Base-by-base conservation (phyloP, 2,888 invertebrate species). In the Leptopilina syphax region DNA sequence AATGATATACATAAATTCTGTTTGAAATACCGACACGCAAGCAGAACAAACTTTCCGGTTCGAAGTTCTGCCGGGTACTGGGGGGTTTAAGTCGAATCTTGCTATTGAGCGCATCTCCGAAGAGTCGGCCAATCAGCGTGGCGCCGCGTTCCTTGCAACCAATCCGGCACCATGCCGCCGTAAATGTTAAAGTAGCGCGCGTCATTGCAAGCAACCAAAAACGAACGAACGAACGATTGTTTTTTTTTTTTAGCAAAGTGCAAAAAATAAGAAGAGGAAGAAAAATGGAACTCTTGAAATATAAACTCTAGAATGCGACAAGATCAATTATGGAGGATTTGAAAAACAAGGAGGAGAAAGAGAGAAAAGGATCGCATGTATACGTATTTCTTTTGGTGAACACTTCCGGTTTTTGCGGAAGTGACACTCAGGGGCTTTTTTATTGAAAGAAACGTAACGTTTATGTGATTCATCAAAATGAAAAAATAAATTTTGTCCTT, bases 11-110 rank as follows among this genome's bases (percentile, higher is more conserved):
- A 44, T 8, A 44, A n/a, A 68, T 34, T 34, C 66, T 57, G 54
- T 66, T 76, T 70, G 76, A 70, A 73, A 70, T 47, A 57, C 27
- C 50, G 65, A n/a, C 76, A 67, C 73, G 78, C 78, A 67, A 78
- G 86, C 87, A 83, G 84, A 87, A 83, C 82, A 87, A 86, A 87
- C 86, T 88, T 87, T 87, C 88, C 87, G 86, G 86, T 88, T 85
- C 87, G 89, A 91, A 88, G 88, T 87, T 89, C 90, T 90, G 89
- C 91, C 91, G 91, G 90, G 90, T 90, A 91, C 91, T 91, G 90
- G 88, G 87, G 88, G 88, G 86, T 85, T 80, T 80, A 78, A 79
- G 80, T 80, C 76, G 82, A 84, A 83, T 84, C 81, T 80, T 85
- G 88, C 90, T 91, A 91, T 91, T 89, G 91, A 91, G 89, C 91